These are phyloP conservation scores for Gymnoscelis rufifasciata DNA, from an alignment of 2,888 invertebrate species.

Conservation along the genomic window DNA sequence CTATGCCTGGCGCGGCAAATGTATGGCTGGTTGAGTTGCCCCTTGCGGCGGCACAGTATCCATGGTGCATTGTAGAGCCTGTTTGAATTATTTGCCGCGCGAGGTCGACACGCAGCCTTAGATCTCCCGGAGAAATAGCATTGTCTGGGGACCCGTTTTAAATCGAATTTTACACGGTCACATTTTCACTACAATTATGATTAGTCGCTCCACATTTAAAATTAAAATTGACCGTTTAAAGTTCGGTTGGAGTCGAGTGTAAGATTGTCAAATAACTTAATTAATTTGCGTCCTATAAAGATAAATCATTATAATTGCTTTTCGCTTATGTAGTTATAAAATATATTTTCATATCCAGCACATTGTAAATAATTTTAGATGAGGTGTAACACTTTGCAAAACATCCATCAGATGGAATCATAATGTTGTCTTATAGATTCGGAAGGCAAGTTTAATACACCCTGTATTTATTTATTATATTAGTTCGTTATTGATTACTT, in stretches of 20 bases:
- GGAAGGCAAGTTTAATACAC: slow-evolving; percentile 56
- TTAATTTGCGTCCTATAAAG: slow-evolving; percentile 43
- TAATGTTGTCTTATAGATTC: slow-evolving; percentile 22
- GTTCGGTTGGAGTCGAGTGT: neutral
- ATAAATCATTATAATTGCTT: slow-evolving; percentile 34
- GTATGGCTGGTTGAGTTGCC: too few relatives aligned
- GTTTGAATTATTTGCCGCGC: too few relatives aligned
- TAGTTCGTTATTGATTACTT: slow-evolving; percentile 45
- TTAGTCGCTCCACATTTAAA: too few relatives aligned
- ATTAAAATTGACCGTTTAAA: too few relatives aligned
- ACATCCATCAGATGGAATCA: slow-evolving; percentile 54
- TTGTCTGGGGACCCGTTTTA: too few relatives aligned
- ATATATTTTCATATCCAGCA: slow-evolving; percentile 60
- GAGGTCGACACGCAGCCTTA: too few relatives aligned
- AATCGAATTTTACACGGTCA: neutral
- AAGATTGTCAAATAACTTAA: slow-evolving; percentile 33
- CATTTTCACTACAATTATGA: neutral
- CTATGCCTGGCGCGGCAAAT: too few relatives aligned
- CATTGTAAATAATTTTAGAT: slow-evolving; percentile 62
- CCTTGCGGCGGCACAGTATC: too few relatives aligned
- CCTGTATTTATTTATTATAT: slow-evolving; percentile 57
- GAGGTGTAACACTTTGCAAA: slow-evolving; percentile 64
- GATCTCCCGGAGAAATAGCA: too few relatives aligned
- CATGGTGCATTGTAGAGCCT: too few relatives aligned
- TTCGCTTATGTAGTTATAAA: slow-evolving; percentile 43